phyloP scores from a whole-genome alignment of 2,888 invertebrate genomes.

The Archips xylosteana region DNA sequence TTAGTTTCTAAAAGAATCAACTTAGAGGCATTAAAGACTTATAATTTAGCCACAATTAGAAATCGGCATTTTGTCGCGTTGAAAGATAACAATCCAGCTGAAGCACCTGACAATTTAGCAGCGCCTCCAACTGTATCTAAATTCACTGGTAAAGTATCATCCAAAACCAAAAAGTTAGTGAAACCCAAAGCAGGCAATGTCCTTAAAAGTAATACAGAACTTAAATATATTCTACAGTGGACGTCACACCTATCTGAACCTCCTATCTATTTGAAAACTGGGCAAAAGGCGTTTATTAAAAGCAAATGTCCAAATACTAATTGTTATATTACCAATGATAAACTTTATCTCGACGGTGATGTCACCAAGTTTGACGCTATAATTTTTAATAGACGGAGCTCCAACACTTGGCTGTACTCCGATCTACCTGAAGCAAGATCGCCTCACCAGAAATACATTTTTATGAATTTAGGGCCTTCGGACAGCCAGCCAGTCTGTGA shows the following conservation, averaged over 20 bases:
- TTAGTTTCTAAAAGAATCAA: not conserved
- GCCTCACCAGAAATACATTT: slow-evolving; percentile 47
- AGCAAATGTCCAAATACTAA: not conserved
- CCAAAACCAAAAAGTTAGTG: not conserved
- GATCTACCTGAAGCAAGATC: slow-evolving; percentile 61
- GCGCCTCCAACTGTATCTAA: not conserved
- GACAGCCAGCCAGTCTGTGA: slow-evolving; percentile 45
- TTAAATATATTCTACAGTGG: not conserved
- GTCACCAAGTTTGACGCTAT: slow-evolving; percentile 68
- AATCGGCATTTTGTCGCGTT: not conserved
- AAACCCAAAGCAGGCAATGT: not conserved
- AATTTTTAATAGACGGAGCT: slow-evolving; percentile 70
- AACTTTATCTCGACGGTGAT: slow-evolving; percentile 51
- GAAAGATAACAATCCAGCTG: not conserved
- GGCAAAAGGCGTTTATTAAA: not conserved
- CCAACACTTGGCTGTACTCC: slow-evolving; percentile 41
- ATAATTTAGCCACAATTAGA: not conserved
- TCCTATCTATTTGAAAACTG: not conserved
- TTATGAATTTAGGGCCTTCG: slow-evolving; percentile 46
- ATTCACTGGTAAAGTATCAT: not conserved
- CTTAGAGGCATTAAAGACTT: not conserved
- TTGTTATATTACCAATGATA: not conserved
- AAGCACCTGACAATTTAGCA: not conserved
- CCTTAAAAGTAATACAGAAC: not conserved
- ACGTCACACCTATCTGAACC: not conserved